Base-by-base conservation (phyloP, 2,797 vertebrate genomes). In the Eulemur rubriventer region DNA sequence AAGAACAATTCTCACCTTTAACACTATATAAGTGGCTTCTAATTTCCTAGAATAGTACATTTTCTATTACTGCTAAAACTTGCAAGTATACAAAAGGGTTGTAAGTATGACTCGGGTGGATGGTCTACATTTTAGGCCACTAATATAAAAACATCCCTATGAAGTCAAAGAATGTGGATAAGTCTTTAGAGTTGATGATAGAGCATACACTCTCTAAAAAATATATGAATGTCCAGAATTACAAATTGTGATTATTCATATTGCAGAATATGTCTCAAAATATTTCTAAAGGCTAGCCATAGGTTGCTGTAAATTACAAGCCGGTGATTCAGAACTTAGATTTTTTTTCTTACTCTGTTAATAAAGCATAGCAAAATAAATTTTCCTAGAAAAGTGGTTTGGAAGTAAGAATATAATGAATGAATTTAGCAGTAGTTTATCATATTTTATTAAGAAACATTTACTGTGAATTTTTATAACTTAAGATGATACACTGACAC, bases 311-410 rank as follows among this genome's bases (percentile, higher is more conserved):
- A 82, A 91, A 67, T 35, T 70, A 7, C 72, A 94, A 93, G 30
- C 16, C n/a, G 79, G 26, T 69, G 12, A 89, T 82, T 89, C 30
- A 93, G 89, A 89, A 87, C 16, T 70, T 35, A 65, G 43, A 91
- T n/a, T 94, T 90, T 81, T 65, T 59, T 81, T 73, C 84, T 88
- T 87, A 52, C 28, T 79, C 28, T 92, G 35, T n/a, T 95, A 91
- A 84, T 67, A 95, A 88, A 89, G 12, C 22, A 61, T 48, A 33
- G 2, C 7, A 89, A 76, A 90, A 81, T 78, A 94, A 88, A 82
- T 76, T 92, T 91, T 3, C 22, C 55, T 96, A 22, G 38, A 85
- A 94, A 94, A 46, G 69, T 18, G 73, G 24, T 72, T 79, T 80
- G 41, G 18, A 18, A 30, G 12, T 61, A 61, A 93, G 52, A 82